Evolutionary conservation across 1,140 invertebrate species (phyloP).

Genomic region (Drosophila carrolli): DNA sequence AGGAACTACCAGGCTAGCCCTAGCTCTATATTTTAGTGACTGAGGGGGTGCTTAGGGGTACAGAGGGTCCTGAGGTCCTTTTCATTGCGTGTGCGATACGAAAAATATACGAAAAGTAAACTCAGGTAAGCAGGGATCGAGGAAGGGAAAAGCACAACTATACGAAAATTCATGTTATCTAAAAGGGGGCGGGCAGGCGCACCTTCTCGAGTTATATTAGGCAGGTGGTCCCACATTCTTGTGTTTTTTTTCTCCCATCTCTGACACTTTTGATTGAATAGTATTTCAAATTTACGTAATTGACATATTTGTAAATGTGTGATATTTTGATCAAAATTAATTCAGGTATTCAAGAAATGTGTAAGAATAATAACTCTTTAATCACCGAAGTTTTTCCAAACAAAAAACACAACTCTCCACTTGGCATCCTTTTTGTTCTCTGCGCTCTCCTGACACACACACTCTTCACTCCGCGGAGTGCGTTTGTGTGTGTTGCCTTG

Average conservation of each 20-base stretch:
- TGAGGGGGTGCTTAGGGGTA: background rate
- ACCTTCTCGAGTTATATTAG: background rate
- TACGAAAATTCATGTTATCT: conserved; percentile 17
- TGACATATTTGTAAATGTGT: no score
- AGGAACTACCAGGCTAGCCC: conserved; percentile 13
- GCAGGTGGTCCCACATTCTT: background rate
- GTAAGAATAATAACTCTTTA: background rate
- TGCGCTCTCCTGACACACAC: conserved; percentile 30
- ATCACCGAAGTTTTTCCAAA: background rate
- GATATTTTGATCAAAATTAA: no score
- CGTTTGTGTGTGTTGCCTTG: conserved; percentile 71
- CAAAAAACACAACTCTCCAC: background rate
- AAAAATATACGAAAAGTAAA: conserved; percentile 5
- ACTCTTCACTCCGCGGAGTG: conserved; percentile 25
- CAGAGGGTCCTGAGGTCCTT: conserved; percentile 14
- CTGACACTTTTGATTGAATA: background rate
- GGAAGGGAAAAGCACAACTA: conserved; percentile 1
- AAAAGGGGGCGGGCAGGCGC: conserved; percentile 1
- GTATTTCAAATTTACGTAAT: background rate
- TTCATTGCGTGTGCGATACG: conserved; percentile 36
- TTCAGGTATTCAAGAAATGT: no score
- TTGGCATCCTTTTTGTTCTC: conserved; percentile 4
- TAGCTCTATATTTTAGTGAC: background rate
- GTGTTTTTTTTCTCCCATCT: conserved; percentile 1
- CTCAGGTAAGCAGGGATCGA: conserved; percentile 7